Evolutionary conservation across 2,113 vertebrate genomes (phyloP).

Genomic region (Pseudolaguvia tuberculata): DNA sequence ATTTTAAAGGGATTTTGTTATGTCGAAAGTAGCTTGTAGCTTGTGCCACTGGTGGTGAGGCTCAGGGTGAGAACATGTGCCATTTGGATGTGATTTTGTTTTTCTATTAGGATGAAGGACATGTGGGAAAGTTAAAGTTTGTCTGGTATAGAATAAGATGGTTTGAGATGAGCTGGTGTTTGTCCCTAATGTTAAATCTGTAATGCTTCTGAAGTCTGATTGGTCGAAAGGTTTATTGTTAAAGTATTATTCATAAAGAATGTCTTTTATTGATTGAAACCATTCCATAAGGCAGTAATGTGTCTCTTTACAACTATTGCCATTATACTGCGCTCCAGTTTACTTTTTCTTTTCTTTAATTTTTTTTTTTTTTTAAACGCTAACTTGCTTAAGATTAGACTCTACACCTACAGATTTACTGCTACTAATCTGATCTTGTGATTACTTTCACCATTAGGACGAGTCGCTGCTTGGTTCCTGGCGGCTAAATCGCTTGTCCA

Average conservation of each 20-base stretch:
- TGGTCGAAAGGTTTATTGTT: not conserved
- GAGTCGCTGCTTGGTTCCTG: not conserved
- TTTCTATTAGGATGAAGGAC: not conserved
- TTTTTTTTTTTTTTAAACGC: no score
- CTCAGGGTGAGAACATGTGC: not conserved
- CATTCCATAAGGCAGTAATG: not conserved
- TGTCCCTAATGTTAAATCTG: not conserved
- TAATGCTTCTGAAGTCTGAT: not conserved
- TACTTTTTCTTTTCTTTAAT: no score
- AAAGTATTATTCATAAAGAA: not conserved
- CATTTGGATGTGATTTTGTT: not conserved
- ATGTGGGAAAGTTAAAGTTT: not conserved
- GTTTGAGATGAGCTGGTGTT: not conserved
- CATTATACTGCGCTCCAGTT: no score
- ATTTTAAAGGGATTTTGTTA: not conserved
- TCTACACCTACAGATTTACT: not conserved
- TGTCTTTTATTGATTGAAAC: not conserved
- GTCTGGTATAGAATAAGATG: not conserved
- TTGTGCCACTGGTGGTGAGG: no score
- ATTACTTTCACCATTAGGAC: not conserved
- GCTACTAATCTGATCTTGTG: not conserved
- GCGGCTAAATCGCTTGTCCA: not conserved
- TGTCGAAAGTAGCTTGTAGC: not conserved
- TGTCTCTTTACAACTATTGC: not conserved
- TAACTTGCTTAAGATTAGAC: no score